phyloP scores from a whole-genome alignment of 2,888 invertebrate species.

The Leptinotarsa haldemani region DNA sequence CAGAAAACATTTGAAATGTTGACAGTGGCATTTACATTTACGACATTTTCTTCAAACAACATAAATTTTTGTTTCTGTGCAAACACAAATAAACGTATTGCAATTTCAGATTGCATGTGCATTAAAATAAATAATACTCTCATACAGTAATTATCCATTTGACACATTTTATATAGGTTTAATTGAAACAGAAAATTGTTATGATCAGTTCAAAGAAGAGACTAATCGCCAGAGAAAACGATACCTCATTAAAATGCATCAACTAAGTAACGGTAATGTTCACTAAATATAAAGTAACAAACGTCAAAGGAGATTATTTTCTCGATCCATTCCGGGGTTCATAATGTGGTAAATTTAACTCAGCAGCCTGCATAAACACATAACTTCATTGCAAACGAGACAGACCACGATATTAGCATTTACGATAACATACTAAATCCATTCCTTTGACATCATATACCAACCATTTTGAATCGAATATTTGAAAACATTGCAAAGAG shows the following conservation, averaged over 20 bases:
- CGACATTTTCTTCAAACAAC: too few relatives aligned
- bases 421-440: slow-evolving; percentile 46
- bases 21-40: too few relatives aligned
- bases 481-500: slow-evolving; percentile 43
- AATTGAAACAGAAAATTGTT: too few relatives aligned
- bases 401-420: slow-evolving; percentile 43
- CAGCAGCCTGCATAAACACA: slow-evolving; percentile 49
- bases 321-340: slow-evolving; percentile 31
- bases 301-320: slow-evolving; percentile 14
- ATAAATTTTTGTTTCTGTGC: too few relatives aligned
- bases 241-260: not conserved
- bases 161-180: too few relatives aligned
- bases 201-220: not conserved
- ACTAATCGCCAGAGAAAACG: not conserved
- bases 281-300: slow-evolving; percentile 8
- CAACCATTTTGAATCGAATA: slow-evolving; percentile 41
- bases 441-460: slow-evolving; percentile 32
- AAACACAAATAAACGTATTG: too few relatives aligned
- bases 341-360: slow-evolving; percentile 47
- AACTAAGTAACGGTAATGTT: slow-evolving; percentile 8
- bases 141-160: too few relatives aligned
- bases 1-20: too few relatives aligned
- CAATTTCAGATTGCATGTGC: too few relatives aligned
- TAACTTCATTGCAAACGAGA: slow-evolving; percentile 46
- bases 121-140: too few relatives aligned